Base-by-base conservation (phyloP, 1,140 invertebrate species). In the Pygmarrhopalites habei region DNA sequence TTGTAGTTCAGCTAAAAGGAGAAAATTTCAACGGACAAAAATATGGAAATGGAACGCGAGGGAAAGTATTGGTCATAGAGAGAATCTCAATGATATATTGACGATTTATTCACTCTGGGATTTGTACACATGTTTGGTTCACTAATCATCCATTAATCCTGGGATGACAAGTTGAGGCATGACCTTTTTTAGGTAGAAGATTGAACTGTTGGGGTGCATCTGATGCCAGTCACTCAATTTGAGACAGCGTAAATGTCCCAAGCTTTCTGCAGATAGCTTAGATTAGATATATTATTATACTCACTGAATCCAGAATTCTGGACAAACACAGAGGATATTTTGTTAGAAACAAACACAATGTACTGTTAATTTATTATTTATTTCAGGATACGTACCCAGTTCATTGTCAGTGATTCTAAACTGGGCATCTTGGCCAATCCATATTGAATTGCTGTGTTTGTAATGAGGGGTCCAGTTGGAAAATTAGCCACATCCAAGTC, bases 201-300 rank as follows among this genome's bases (percentile, higher is more conserved):
- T 52, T 52, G 49, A 29, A n/a, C 49, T 23, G n/a, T 5, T 28
- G 4, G 49, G 49, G 10, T 52, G 14, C 25, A 52, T n/a, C 5
- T 52, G 49, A 28, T 52, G 49, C 49, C 49, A 52, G 49, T 52
- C 49, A 23, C 49, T 52, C 23, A 52, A n/a, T 19, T 26, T 21
- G 7, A 52, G 25, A 28, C 49, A 26, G 2, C 28, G 3, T n/a
- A 52, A 52, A 52, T 52, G 49, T 3, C 49, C 25, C 49, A 52
- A 28, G n/a, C 28, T 52, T 7, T 52, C 49, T 23, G 28, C 49
- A 52, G 28, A 28, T 35, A 15, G 15, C n/a, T n/a, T n/a, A n/a
- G n/a, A n/a, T n/a, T n/a, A n/a, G n/a, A n/a, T n/a, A n/a, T n/a
- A n/a, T n/a, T n/a, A n/a, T n/a, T n/a, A 35, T 35, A 7, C 15